Base-by-base conservation (phyloP, 2,797 vertebrate species). In the Falco naumanni region DNA sequence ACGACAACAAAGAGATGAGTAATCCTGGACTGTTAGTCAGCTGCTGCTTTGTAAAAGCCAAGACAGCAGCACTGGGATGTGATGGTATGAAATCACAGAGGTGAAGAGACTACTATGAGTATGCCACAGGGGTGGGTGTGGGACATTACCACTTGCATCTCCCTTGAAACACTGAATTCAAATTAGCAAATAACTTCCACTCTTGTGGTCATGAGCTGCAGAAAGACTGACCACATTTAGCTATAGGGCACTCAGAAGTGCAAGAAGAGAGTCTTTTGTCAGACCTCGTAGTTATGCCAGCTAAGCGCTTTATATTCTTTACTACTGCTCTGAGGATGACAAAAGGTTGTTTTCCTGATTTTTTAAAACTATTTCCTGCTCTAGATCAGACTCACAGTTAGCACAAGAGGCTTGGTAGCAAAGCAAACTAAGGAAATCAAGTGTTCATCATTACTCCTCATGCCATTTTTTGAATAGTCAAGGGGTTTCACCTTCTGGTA, bases 31-130 rank as follows among this genome's bases (percentile, higher is more conserved):
- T 69, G 11, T 12, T 24, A 39, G 50, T 54, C 24, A 50, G 39
- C 15, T 56, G 10, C 33, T 61, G 16, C 22, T 79, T 76, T 2
- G 1, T 13, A 47, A 84, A 90, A 93, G 5, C 21, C 0, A 0
- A 72, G 51, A 34, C 1, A 47, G 13, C 4, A 69, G 4, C 25
- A n/a, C 13, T 45, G 34, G 43, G 25, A 85, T 19, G 16, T 21
- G 19, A 16, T 14, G 22, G 4, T 51, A 8, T 53, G 54, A 86
- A 92, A 71, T 5, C 3, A 61, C 9, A 50, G 45, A 61, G 8
- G 17, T 1, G 6, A 76, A 66, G 68, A 54, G 5, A 39, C 41
- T 18, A 11, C 39, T 39, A 15, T 26, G 13, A 78, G 10, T 37
- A 39, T 41, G 39, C 15, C 22, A 56, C 22, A 50, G 16, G 22